Evolutionary conservation across 2,113 vertebrate genomes (phyloP), one percentile per base, ranked within the genome.

Genomic region (Micronycteris hirsuta): DNA sequence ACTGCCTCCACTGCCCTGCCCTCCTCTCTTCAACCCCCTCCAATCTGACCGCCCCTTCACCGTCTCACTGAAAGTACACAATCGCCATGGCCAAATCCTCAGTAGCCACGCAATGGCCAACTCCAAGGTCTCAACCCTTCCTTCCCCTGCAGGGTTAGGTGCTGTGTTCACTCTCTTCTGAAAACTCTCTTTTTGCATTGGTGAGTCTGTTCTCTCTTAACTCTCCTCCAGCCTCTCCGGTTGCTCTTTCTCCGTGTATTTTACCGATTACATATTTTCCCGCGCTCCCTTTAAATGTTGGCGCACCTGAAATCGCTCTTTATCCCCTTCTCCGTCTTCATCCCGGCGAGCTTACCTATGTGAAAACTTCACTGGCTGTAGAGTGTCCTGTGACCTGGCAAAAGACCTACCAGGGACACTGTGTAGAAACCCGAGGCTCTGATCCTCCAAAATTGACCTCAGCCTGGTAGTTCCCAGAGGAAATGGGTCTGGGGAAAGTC

Each of bases 61-160:
- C 22, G 12, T 16, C 4, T 49, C 10, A 16, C 6, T 0, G 15
- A 93, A 83, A 26, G 31, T 45, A 41, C 24, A 45, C 19, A 31
- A 10, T 52, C 8, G 2, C 58, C 63, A 4, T 1, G 1, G 14
- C 19, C 17, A 31, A 36, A 6, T 26, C 20, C 26, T 15, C n/a
- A 17, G 0, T 19, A 12, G 61, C 56, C 0, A 0, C 1, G 1
- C 4, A 7, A 5, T 17, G 3, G 0, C 56, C n/a, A 33, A 3
- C n/a, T 20, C 22, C 36, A 24, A 0, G 0, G 3, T 70, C 28
- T 52, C 15, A 36, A 13, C 28, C 54, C 61, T 38, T 9, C 6
- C 16, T 1, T 28, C 49, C 28, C 24, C 22, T 12, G 33, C 49
- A 24, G 38, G 43, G 33, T 38, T 3, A 26, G 54, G 31, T 26